Base-by-base conservation (phyloP, 92 coral and sea anemone genomes). In the Siderastrea siderea region DNA sequence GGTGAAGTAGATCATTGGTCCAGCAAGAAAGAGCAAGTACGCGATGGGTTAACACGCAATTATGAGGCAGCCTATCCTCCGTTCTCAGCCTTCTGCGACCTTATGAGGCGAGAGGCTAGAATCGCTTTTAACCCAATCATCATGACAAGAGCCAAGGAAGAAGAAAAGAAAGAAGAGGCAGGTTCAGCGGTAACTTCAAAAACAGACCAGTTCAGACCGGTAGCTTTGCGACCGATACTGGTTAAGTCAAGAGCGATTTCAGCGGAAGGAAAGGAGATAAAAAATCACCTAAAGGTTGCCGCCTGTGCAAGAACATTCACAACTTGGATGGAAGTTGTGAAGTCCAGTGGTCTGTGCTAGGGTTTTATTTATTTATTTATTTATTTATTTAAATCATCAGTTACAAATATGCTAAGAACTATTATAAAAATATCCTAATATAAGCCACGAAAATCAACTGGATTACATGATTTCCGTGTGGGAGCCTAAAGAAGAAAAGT, bases 101-200 rank as follows among this genome's bases (percentile, higher is more conserved):
- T 91, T 63, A 73, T 86, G 2, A 14, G 73, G 75, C 74, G 73
- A 10, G 90, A 84, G 62, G 86, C 89, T 3, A 85, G 90, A 60
- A 86, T 86, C n/a, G 90, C 93, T 3, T 86, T 84, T 64, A 91
- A 86, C 53, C 91, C 91, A 3, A 88, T 86, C 0, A 81, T 83
- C 6, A 55, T 77, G 2, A n/a, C 65, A 19, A 57, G 70, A 15
- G 47, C 65, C 1, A 43, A 53, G 62, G 72, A 71, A 48, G 78
- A 68, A 6, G 87, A 72, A 9, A 79, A 12, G 15, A 72, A 10
- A n/a, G 16, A 3, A 13, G 77, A 72, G 47, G 49, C 38, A 47
- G 7, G 5, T 17, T n/a, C 43, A 51, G 5, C 45, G 11, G 17
- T 16, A 13, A 72, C 17, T 26, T 4, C 14, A 4, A 26, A 46